Evolutionary conservation across 1,140 invertebrate genomes (phyloP).

Genomic region (Drosophila takahashii): DNA sequence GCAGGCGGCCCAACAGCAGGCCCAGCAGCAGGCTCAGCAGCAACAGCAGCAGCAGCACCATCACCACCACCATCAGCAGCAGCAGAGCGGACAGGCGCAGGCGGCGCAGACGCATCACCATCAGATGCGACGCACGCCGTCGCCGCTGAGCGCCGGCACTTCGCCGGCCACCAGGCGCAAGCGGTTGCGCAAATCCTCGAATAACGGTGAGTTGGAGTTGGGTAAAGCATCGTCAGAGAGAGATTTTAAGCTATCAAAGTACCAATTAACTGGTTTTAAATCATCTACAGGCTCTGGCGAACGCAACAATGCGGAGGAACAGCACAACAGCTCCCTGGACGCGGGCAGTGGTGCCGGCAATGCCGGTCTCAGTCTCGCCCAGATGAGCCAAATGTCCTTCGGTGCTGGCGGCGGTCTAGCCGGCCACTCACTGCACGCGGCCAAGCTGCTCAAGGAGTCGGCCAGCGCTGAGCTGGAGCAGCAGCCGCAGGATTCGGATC

Average conservation of each 20-base stretch:
- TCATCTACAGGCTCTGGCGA: constrained; percentile 86
- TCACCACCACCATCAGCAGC: constrained; percentile 72
- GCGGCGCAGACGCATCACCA: constrained; percentile 75
- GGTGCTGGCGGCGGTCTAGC: constrained; percentile 56
- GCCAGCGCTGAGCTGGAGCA: constrained; percentile 72
- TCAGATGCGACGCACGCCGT: constrained; percentile 79
- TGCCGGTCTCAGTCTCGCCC: constrained; percentile 77
- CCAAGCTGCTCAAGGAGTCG: constrained; percentile 80
- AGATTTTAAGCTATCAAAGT: background rate
- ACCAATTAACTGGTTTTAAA: constrained; percentile 1
- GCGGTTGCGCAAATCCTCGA: constrained; percentile 89
- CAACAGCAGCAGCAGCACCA: constrained; percentile 73
- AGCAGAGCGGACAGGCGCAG: constrained; percentile 68
- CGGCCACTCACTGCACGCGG: constrained; percentile 73
- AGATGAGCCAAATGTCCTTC: constrained; percentile 84
- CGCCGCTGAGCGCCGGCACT: constrained; percentile 76
- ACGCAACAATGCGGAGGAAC: constrained; percentile 85
- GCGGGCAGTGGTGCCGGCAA: constrained; percentile 56
- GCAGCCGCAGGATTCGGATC: constrained; percentile 81
- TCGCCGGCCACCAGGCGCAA: constrained; percentile 86
- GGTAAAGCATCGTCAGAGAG: constrained; percentile 71
- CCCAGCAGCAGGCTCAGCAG: constrained; percentile 68
- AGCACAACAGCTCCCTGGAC: constrained; percentile 84
- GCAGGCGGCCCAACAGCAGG: constrained; percentile 64
- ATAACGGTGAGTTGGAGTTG: constrained; percentile 81